phyloP scores from a whole-genome alignment of 2,797 vertebrate species.

The Manis pentadactyla region DNA sequence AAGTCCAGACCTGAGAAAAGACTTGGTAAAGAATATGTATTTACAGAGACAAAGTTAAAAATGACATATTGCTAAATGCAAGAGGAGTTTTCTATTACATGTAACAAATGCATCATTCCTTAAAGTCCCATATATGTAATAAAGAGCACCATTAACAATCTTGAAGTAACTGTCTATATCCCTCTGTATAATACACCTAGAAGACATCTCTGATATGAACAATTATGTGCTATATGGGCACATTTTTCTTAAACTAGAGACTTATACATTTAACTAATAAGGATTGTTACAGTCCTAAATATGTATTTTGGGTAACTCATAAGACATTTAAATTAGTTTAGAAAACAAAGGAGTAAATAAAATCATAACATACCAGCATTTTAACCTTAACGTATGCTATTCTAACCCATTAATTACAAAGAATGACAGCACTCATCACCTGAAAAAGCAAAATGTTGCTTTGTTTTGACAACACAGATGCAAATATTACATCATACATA shows the following conservation, averaged over 20 bases:
- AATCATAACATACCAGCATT: neutral
- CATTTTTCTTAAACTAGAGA: neutral
- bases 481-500: neutral
- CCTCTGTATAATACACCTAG: neutral
- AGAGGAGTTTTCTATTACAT: neutral
- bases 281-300: neutral
- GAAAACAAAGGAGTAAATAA: constrained; percentile 28
- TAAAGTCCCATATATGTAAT: neutral
- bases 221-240: neutral
- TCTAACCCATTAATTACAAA: constrained; percentile 33
- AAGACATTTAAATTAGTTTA: constrained; percentile 15
- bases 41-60: neutral
- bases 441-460: constrained; percentile 40
- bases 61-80: neutral
- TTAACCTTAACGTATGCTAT: neutral
- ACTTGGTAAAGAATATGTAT: neutral
- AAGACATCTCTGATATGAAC: neutral
- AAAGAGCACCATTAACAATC: neutral
- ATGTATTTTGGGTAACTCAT: constrained; percentile 10
- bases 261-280: neutral
- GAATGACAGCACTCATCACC: neutral
- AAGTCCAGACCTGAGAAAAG: neutral
- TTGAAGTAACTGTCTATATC: neutral
- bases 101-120: neutral
- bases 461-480: neutral